These are phyloP conservation scores for Cosmorhoe ocellata DNA, from an alignment of 2,888 invertebrate genomes.

Conservation along the genomic window DNA sequence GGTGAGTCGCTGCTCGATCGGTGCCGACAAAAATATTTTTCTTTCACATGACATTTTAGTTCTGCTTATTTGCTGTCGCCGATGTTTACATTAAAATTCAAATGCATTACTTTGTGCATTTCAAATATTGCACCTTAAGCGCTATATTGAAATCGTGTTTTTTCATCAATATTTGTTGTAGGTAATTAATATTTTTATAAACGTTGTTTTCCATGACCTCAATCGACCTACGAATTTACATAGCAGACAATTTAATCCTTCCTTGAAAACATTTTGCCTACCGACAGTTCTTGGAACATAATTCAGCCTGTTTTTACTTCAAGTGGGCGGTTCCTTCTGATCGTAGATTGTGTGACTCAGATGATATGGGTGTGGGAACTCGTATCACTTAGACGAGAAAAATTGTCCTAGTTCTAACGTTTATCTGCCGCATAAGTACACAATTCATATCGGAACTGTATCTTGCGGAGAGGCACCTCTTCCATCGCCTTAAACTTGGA, in stretches of 20 bases:
- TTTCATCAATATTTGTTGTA: slow-evolving; percentile 34
- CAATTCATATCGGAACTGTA: slow-evolving; percentile 59
- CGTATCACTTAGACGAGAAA: slow-evolving; percentile 52
- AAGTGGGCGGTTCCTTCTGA: slow-evolving; percentile 66
- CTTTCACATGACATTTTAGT: slow-evolving; percentile 50
- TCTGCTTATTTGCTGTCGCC: slow-evolving; percentile 40
- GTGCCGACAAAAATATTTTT: slow-evolving; percentile 62
- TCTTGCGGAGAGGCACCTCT: slow-evolving; percentile 46
- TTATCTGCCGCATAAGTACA: slow-evolving; percentile 58
- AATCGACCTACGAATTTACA: slow-evolving; percentile 51
- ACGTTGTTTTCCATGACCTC: slow-evolving; percentile 43
- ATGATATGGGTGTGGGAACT: slow-evolving; percentile 71
- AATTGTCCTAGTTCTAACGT: slow-evolving; percentile 50
- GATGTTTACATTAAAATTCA: slow-evolving; percentile 41
- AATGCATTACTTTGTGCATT: slow-evolving; percentile 39
- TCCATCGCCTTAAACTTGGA: slow-evolving; percentile 63
- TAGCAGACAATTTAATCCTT: slow-evolving; percentile 53
- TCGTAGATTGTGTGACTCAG: slow-evolving; percentile 69
- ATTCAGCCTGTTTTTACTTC: slow-evolving; percentile 60
- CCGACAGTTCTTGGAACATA: slow-evolving; percentile 55
- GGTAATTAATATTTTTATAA: slow-evolving; percentile 27
- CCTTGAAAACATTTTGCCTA: slow-evolving; percentile 47
- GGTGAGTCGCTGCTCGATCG: slow-evolving; percentile 56
- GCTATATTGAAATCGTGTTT: slow-evolving; percentile 39
- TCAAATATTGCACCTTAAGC: slow-evolving; percentile 23